phyloP scores from a whole-genome alignment of 2,113 vertebrate genomes.

The Pipa parva region DNA sequence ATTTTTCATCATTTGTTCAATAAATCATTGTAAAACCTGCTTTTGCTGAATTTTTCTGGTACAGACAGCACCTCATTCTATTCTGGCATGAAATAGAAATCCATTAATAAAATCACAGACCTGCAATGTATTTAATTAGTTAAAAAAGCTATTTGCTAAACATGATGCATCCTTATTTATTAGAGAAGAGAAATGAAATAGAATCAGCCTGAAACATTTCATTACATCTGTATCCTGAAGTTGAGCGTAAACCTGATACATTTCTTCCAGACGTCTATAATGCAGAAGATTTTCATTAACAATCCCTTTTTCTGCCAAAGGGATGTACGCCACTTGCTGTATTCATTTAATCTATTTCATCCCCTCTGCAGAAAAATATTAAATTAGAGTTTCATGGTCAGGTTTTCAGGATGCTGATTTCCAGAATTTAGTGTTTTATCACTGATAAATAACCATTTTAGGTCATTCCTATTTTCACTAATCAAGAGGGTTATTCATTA shows the following conservation, averaged over 20 bases:
- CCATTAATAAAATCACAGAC: not conserved
- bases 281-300: too few species aligned
- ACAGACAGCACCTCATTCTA: not conserved
- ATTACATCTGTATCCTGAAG: not conserved
- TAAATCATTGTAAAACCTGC: conserved; percentile 18
- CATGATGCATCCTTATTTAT: not conserved
- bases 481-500: too few species aligned
- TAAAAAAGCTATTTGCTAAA: not conserved
- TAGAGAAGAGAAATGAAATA: not conserved
- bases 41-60: not conserved
- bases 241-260: not conserved
- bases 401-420: too few species aligned
- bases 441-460: too few species aligned
- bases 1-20: conserved; percentile 17
- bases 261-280: not conserved
- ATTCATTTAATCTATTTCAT: too few species aligned
- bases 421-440: too few species aligned
- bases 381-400: too few species aligned
- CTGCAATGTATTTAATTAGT: not conserved
- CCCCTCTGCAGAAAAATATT: too few species aligned
- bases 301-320: too few species aligned
- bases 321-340: too few species aligned
- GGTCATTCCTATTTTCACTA: too few species aligned
- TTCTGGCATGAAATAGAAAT: not conserved
- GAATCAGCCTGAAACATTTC: not conserved